Evolutionary conservation across 2,113 vertebrate genomes (phyloP).

Genomic region (Bombycilla garrulus): DNA sequence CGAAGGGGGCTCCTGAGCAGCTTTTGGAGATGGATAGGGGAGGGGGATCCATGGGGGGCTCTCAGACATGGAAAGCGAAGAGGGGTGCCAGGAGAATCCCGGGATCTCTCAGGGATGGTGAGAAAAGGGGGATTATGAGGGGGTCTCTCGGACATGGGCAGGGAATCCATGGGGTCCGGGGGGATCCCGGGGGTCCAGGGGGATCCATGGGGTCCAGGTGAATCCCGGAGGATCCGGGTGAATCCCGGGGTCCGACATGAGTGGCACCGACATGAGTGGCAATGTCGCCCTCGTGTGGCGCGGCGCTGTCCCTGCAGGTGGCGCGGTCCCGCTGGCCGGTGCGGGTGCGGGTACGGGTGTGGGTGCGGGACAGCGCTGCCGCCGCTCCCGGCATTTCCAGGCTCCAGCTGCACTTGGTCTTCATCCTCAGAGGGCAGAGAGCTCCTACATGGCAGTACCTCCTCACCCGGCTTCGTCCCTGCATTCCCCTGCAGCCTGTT

Average conservation of each 20-base stretch:
- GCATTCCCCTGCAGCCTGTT: too few species aligned
- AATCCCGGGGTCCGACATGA: not conserved
- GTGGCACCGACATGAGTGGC: not conserved
- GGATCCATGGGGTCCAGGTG: not conserved
- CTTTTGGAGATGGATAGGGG: too few species aligned
- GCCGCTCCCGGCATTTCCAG: fast-evolving
- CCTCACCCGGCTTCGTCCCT: not conserved
- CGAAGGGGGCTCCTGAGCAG: too few species aligned
- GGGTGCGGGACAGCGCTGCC: too few species aligned
- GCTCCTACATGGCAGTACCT: not conserved
- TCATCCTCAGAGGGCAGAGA: fast-evolving
- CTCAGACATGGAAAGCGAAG: too few species aligned
- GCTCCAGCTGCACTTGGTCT: fast-evolving
- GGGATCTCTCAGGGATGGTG: too few species aligned
- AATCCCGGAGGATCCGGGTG: not conserved
- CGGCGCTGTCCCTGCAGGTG: fast-evolving
- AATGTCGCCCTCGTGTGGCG: slow-evolving; percentile 1
- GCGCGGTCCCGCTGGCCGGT: too few species aligned
- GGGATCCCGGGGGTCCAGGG: not conserved
- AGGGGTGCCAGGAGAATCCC: too few species aligned
- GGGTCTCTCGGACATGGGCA: too few species aligned
- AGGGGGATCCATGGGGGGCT: too few species aligned
- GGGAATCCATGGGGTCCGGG: not conserved
- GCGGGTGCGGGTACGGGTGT: too few species aligned
- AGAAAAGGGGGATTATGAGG: too few species aligned